Evolutionary conservation across 1,140 invertebrate species (phyloP), one percentile per base, ranked within the genome.

Genomic region (Theocolax elegans): DNA sequence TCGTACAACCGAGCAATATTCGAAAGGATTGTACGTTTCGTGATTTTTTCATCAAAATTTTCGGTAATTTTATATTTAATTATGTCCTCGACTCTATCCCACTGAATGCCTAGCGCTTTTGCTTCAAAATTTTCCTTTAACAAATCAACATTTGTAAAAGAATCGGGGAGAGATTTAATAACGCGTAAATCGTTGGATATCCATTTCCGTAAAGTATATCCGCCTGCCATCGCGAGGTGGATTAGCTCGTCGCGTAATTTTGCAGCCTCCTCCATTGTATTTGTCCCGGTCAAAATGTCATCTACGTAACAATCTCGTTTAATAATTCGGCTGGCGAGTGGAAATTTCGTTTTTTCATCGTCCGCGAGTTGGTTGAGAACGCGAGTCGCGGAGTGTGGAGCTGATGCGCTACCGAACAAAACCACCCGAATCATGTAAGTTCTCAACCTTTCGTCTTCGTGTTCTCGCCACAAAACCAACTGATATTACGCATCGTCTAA

Each of bases 281-380:
- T 44, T 10, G 25, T 12, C n/a, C 48, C 62, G 3, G 49, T 40
- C 27, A 51, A 40, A n/a, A 64, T 17, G 15, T 64, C 46, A 27
- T 64, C 62, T 15, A 53, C 62, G 27, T 66, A 56, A 46, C 15
- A 44, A 46, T 54, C 53, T 3, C 53, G 38, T 8, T 35, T 64
- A 31, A 53, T 44, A 49, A 53, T 54, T 12, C n/a, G 46, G 40
- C 38, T 63, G 23, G 58, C 49, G 8, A 19, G 19, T 1, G 49
- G 49, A 46, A 63, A 62, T 21, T 23, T 21, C 1, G 9, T 3
- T 19, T 25, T 31, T 46, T 72, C 54, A 49, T 68, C 58, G 13
- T 58, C 23, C 1, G 58, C 58, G 0, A 69, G 29, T 23, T 69
- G 21, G 13, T 54, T 19, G 0, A 69, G 13, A 6, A 31, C 27